phyloP scores from a whole-genome alignment of 2,797 vertebrate species.

The Muscicapa striata region DNA sequence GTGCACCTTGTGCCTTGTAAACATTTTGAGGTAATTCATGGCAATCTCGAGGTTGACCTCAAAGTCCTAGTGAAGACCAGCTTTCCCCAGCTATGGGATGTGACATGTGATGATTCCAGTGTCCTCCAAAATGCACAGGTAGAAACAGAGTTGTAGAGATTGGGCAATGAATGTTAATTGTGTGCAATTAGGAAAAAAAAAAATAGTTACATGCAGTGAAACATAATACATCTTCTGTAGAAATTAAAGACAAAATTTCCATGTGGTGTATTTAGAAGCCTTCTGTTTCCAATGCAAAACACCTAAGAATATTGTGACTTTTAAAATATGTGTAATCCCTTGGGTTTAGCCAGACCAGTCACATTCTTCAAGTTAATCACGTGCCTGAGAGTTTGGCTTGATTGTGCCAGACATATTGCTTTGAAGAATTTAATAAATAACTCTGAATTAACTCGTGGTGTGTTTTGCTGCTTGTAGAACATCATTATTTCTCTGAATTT shows the following conservation, averaged over 20 bases:
- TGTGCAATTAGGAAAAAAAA: neutral
- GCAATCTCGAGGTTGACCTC: neutral
- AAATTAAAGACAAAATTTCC: neutral
- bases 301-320: neutral
- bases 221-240: neutral
- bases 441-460: neutral
- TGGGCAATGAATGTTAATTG: neutral
- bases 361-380: neutral
- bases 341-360: neutral
- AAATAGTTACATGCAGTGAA: neutral
- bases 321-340: neutral
- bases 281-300: neutral
- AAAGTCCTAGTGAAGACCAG: neutral
- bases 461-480: neutral
- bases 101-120: neutral
- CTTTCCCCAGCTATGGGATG: neutral
- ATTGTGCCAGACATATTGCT: neutral
- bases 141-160: neutral
- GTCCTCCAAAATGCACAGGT: neutral
- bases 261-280: neutral
- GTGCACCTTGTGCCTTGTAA: neutral
- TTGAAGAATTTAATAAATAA: neutral
- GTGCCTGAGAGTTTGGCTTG: neutral
- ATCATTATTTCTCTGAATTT: neutral
- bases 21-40: neutral